These are phyloP conservation scores for Rallus limicola DNA, from an alignment of 2,113 vertebrate species.

Conservation along the genomic window DNA sequence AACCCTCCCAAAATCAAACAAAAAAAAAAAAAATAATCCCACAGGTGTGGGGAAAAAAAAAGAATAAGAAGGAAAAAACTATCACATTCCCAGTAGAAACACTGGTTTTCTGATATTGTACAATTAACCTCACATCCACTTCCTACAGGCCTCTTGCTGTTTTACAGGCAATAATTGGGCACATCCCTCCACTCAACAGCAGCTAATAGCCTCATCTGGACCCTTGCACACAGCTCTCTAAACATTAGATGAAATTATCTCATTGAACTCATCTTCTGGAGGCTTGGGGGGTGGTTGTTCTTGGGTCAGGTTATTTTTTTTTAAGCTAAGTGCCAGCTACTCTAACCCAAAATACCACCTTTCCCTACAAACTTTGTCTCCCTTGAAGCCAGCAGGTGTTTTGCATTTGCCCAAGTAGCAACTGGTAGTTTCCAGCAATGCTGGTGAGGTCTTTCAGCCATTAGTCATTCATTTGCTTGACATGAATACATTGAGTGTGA, in stretches of 20 bases:
- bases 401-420: not conserved
- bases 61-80: no score
- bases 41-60: accelerated
- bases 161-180: not conserved
- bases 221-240: not conserved
- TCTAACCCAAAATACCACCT: not conserved
- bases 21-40: not conserved
- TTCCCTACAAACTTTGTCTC: not conserved
- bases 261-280: not conserved
- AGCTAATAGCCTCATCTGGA: not conserved
- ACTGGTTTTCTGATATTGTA: not conserved
- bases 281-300: not conserved
- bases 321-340: not conserved
- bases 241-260: not conserved
- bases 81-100: not conserved
- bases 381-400: not conserved
- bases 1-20: not conserved
- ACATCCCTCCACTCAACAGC: not conserved
- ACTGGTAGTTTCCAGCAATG: not conserved
- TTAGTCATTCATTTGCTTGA: not conserved
- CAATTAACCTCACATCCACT: accelerated
- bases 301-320: not conserved
- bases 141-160: not conserved
- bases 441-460: not conserved
- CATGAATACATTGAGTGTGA: not conserved